Base-by-base conservation (phyloP, 2,888 invertebrate species). In the Cephus nigrinus region DNA sequence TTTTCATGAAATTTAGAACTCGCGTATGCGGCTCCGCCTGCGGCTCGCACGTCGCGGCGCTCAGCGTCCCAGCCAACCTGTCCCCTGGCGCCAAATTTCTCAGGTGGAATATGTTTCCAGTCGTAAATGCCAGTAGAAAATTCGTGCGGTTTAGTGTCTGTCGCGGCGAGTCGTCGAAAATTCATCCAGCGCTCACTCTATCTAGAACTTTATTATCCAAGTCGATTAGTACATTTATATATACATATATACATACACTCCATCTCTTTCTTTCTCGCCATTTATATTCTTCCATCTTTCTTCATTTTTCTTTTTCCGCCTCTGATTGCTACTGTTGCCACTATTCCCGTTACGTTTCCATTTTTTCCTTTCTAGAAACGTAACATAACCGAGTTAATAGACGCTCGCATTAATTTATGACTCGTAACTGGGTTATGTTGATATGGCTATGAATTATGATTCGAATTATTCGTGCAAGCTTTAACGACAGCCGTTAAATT, bases 391-490 rank as follows among this genome's bases (percentile, higher is more conserved):
- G 75, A 80, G 78, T 84, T 85, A 87, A 86, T 85, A 84, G 83
- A 83, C 82, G 80, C 78, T 80, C 80, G 78, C 73, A 80, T 76
- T 85, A 86, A 87, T 88, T 87, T 86, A 85, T 84, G 80, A 83
- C 79, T 82, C 78, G 77, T 75, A 78, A 79, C 78, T 68, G 71
- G 69, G 69, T 71, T 69, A 74, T 69, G 81, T 40, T 84, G 86
- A 85, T 85, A 84, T 86, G 82, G 83, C 77, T 84, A 83, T 88
- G 86, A 88, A 87, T 88, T 86, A 87, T 86, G 85, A 84, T 86
- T 85, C 82, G 82, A 87, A 88, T 88, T 87, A 87, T 79, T 75
- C 12, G 73, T 35, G 55, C 4, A 40, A 36, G 32, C 35, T 40
- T 68, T 76, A 78, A 77, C 75, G 12, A 12, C 55, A 55, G 55